A percentile compares a stretch with the other conserved stretches of the same genome.
Evolutionary conservation across 2,797 vertebrate genomes (phyloP).

Genomic region (Hipposideros larvatus): DNA sequence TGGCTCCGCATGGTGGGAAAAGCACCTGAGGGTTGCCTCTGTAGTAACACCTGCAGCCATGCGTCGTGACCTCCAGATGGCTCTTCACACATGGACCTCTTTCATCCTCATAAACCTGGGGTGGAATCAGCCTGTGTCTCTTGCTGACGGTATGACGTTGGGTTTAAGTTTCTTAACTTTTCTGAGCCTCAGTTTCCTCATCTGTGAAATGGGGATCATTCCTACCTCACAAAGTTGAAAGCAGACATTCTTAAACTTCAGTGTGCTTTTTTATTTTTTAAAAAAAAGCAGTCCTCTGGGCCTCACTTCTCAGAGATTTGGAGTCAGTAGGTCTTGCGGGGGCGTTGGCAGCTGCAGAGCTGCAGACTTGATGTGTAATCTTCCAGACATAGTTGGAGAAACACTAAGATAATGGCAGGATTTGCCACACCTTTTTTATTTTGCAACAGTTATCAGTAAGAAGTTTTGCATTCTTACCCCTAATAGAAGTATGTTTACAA

Average conservation of each 20-base stretch:
- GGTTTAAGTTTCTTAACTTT: not conserved
- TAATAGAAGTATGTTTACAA: not conserved
- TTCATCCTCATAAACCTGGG: not conserved
- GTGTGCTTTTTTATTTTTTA: not conserved
- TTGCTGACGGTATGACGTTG: not conserved
- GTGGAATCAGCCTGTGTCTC: not conserved
- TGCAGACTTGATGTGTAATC: not conserved
- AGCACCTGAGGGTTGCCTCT: fast-evolving
- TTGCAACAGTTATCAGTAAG: not conserved
- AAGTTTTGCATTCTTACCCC: not conserved
- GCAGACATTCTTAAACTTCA: not conserved
- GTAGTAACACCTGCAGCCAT: no score
- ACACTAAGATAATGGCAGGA: not conserved
- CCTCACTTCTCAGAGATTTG: not conserved
- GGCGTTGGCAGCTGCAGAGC: not conserved
- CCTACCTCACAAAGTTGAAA: not conserved
- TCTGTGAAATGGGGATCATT: not conserved
- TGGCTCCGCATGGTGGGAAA: not conserved
- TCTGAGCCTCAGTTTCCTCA: not conserved
- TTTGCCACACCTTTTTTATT: not conserved
- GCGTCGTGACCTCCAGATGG: not conserved
- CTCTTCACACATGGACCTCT: not conserved
- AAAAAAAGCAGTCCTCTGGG: not conserved
- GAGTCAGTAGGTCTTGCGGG: not conserved
- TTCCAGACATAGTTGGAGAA: not conserved